Base-by-base conservation (phyloP, 1,140 invertebrate species). In the Drosophila subpulchrella region DNA sequence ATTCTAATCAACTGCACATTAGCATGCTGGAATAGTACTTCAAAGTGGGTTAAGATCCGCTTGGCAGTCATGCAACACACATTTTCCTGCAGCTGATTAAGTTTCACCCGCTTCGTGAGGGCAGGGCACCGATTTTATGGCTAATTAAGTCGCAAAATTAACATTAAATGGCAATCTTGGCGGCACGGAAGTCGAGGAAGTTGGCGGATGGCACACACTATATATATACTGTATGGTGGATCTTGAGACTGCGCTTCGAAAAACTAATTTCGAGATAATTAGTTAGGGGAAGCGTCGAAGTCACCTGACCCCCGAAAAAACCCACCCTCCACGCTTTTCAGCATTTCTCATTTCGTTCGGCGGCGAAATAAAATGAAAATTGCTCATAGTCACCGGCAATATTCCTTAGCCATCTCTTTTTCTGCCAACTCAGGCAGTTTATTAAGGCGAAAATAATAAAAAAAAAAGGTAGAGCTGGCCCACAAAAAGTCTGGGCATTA, bases 1-100 rank as follows among this genome's bases (percentile, higher is more conserved):
- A 88, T 89, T 88, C 80, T 89, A 88, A 88, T 88, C 83, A 88
- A 84, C 47, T 83, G 80, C 83, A 89, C 59, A 88, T 88, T 88
- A 88, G 76, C 83, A 89, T 89, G 84, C 70, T 68, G 63, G 48
- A 71, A 61, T 61, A 70, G 74, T 44, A 34, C 76, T 56, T 38
- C 24, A 38, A 71, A 72, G 51, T 72, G 66, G 68, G 68, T 50
- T 72, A 71, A 50, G 68, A 71, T 71, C 42, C 50, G 38, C 51
- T 44, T 39, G 39, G 42, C 27, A 71, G 65, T 71, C 67, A 71
- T 72, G 68, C 68, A 58, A 72, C 62, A 46, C 58, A 12, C 39
- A 17, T 30, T 41, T 44, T 24, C 62, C 65, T 79, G 71, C 82
- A 85, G 78, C 68, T 86, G 81, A 84, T 84, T 84, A 84, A 74